Evolutionary conservation across 1,140 invertebrate genomes (phyloP).

Genomic region (Megalonaias nervosa): DNA sequence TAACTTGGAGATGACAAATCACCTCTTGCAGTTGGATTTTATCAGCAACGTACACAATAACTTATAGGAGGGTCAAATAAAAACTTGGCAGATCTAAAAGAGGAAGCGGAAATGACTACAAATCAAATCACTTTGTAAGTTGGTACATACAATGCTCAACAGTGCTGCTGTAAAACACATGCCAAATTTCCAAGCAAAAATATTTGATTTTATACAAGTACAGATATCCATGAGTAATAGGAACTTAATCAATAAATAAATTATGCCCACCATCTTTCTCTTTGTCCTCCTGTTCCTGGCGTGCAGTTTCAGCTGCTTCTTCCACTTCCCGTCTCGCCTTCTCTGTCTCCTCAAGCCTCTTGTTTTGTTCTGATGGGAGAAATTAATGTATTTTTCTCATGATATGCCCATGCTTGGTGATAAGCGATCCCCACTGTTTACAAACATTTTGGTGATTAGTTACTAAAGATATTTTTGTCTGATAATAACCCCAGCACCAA

Average conservation of each 20-base stretch:
- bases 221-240: neutral
- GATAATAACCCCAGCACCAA: neutral
- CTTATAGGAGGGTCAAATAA: too few species aligned
- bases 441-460: neutral
- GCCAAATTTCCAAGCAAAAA: neutral
- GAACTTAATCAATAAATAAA: neutral
- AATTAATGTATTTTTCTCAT: neutral
- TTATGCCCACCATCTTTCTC: slow-evolving; percentile 41
- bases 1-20: too few species aligned
- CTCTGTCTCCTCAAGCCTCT: slow-evolving; percentile 68
- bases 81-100: neutral
- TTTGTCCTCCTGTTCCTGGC: slow-evolving; percentile 47
- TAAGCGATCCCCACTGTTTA: too few species aligned
- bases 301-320: slow-evolving; percentile 49
- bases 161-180: neutral
- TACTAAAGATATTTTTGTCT: too few species aligned
- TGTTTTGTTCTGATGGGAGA: slow-evolving; percentile 62
- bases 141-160: neutral
- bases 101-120: neutral
- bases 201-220: neutral
- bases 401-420: too few species aligned
- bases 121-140: too few species aligned
- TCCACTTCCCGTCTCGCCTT: slow-evolving; percentile 54
- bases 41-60: neutral
- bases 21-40: too few species aligned